A percentile compares a stretch with the other conserved stretches of the same genome.
Conservation (phyloP, 2,113 vertebrate species). For the Neoarius graeffei region DNA sequence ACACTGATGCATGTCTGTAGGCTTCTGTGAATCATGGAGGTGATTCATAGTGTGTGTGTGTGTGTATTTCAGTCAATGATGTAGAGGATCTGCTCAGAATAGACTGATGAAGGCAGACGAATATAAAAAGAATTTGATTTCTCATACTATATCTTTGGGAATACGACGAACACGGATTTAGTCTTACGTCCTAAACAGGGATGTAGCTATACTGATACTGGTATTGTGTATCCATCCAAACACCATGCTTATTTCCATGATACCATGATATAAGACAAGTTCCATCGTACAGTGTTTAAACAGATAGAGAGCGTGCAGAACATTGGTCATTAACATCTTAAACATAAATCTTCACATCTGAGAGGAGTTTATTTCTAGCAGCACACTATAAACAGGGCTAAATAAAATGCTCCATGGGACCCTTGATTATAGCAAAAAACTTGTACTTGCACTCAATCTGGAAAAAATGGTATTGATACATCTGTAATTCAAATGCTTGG, state of each 20-base stretch:
- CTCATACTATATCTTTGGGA: neutral
- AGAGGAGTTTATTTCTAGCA: neutral
- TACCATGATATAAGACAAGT: neutral
- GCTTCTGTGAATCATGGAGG: conserved; percentile 6
- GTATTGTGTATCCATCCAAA: neutral
- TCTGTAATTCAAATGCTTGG: neutral
- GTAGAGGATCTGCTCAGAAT: conserved; percentile 4
- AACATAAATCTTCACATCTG: neutral
- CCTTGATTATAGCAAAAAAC: neutral
- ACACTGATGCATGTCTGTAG: neutral
- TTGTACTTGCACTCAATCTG: neutral
- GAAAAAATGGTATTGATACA: neutral
- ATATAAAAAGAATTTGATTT: conserved; percentile 2
- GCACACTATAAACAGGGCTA: neutral
- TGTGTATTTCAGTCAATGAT: neutral
- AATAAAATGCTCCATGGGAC: neutral
- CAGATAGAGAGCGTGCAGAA: neutral
- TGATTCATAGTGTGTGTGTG: conserved; percentile 12
- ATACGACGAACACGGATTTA: neutral
- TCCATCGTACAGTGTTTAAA: neutral
- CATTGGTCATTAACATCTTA: neutral
- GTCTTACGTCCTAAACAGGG: no score
- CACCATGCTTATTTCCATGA: neutral
- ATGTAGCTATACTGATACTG: neutral
- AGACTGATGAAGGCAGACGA: neutral